Base-by-base conservation (phyloP, 2,888 invertebrate species). In the Aphodius sticticus region DNA sequence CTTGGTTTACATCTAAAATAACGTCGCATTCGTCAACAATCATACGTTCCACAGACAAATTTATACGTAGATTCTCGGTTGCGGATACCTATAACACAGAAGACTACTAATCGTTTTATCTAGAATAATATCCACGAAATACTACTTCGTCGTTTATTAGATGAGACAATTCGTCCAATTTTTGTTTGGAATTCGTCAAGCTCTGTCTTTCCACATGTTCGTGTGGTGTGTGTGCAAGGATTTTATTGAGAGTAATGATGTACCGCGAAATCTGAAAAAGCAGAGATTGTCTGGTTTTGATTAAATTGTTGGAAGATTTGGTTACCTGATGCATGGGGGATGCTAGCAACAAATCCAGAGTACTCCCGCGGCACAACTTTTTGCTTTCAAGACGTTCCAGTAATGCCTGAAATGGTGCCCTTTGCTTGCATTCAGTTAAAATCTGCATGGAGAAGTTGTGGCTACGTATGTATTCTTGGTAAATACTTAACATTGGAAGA, bases 11-110 rank as follows among this genome's bases (percentile, higher is more conserved):
- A 86, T 97, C 97, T 77, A 97, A 90, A 71, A 97, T 91, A 85
- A 97, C 97, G 87, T 97, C 97, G 89, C 97, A 97, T 15, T 97
- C 97, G 88, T 97, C 97, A 2, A 97, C 95, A 82, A 97, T 97
- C 96, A 97, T 97, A 76, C 97, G 91, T 89, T 97, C 97, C 37
- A 97, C 96, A 0, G 97, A 96, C 83, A 97, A 90, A 88, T 97
- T 97, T 90, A 97, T 97, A 35, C 97, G 90, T 77, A 97, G 91
- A 87, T 97, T 97, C 88, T 97, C 97, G 0, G 97, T 97, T 89
- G 97, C 97, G 86, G 97, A 97, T 69, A 95, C 95, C 94, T 96
- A 84, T 78, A 86, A 84, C 15, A 37, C 12, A 16, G 35, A 77
- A 53, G 16, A 0, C 36, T 69, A 37, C 37, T 36, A 26, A 78